These are phyloP conservation scores for Tachystola acroxantha DNA, from an alignment of 2,888 invertebrate genomes.

Conservation along the genomic window DNA sequence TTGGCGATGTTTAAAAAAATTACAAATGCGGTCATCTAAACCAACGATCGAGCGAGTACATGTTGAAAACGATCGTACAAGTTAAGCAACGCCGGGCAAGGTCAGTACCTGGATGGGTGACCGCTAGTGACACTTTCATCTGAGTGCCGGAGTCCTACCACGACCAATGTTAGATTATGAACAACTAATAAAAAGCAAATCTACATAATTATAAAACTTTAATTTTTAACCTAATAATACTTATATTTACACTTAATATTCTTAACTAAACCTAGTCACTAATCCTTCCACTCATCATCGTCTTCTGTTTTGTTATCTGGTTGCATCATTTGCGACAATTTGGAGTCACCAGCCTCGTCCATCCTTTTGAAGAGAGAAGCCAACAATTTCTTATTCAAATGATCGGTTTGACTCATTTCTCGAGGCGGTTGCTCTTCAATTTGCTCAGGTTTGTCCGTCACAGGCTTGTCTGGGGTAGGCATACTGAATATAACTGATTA, in stretches of 20 bases:
- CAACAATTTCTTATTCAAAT: conserved; percentile 81
- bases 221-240: too few relatives aligned
- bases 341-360: conserved; percentile 62
- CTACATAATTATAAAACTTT: too few relatives aligned
- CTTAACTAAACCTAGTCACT: conserved; percentile 6
- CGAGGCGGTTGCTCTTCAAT: conserved; percentile 47
- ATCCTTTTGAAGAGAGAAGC: conserved; percentile 80
- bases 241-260: conserved; percentile 8
- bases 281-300: conserved; percentile 61
- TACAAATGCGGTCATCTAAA: too few relatives aligned
- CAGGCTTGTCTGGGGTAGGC: conserved; percentile 56
- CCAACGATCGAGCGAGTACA: too few relatives aligned
- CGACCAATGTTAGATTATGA: too few relatives aligned
- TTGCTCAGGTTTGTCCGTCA: conserved; percentile 30
- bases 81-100: too few relatives aligned
- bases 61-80: too few relatives aligned
- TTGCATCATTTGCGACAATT: conserved; percentile 47
- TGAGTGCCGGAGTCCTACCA: too few relatives aligned
- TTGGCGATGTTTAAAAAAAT: too few relatives aligned
- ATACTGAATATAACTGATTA: conserved; percentile 23
- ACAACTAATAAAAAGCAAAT: too few relatives aligned
- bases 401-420: conserved; percentile 81
- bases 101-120: too few relatives aligned
- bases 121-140: too few relatives aligned
- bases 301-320: conserved; percentile 42